These are phyloP conservation scores for Tryphoninae sp. DNA, from an alignment of 2,888 invertebrate genomes.

Conservation along the genomic window DNA sequence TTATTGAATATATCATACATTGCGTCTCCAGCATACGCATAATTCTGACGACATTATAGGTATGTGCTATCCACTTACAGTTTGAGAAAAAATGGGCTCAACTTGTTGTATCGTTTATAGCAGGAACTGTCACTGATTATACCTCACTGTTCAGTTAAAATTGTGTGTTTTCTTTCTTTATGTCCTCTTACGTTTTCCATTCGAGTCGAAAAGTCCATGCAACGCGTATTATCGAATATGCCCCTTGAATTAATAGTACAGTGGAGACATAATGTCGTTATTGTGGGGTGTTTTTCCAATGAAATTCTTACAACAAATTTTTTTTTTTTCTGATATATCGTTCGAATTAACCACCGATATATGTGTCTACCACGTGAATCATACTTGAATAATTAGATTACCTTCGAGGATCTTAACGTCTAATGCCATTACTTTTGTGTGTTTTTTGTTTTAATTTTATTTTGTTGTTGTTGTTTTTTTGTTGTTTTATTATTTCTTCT, in stretches of 20 bases:
- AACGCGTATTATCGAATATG: constrained; percentile 36
- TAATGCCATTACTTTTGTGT: constrained; percentile 61
- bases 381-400: constrained; percentile 66
- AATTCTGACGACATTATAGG: constrained; percentile 51
- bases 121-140: constrained; percentile 38
- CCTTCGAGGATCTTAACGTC: constrained; percentile 62
- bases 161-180: constrained; percentile 15
- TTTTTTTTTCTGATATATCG: constrained; percentile 62
- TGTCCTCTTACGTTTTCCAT: constrained; percentile 17
- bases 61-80: constrained; percentile 37
- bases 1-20: constrained; percentile 67
- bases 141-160: constrained; percentile 35
- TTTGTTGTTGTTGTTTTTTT: constrained; percentile 38
- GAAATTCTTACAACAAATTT: constrained; percentile 64
- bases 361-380: constrained; percentile 66
- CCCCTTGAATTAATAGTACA: constrained; percentile 60
- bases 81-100: constrained; percentile 26
- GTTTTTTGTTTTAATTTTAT: constrained; percentile 46
- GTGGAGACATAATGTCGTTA: constrained; percentile 61
- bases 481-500: constrained; percentile 51
- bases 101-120: constrained; percentile 34
- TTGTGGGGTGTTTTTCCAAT: constrained; percentile 48
- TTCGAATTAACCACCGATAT: constrained; percentile 66
- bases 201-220: constrained; percentile 33
- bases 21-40: constrained; percentile 64